These are phyloP conservation scores for Coboldia fuscipes DNA, from an alignment of 1,140 invertebrate species.

Conservation along the genomic window DNA sequence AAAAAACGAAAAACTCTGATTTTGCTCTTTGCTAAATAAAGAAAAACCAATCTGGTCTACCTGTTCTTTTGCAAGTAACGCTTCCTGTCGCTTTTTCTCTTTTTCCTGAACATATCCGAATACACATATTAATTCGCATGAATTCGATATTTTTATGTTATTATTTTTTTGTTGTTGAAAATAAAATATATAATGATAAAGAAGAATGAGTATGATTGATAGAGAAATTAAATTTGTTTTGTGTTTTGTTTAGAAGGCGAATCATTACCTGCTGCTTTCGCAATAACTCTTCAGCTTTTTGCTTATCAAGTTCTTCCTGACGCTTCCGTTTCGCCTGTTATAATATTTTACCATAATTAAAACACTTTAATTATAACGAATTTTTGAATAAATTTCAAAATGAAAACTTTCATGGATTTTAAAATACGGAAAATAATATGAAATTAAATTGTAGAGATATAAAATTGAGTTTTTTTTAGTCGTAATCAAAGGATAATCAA, in stretches of 20 bases:
- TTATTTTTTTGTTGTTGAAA: background rate
- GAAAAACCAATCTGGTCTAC: slow-evolving; percentile 27
- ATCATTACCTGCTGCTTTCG: slow-evolving; percentile 54
- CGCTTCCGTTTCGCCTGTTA: slow-evolving; percentile 60
- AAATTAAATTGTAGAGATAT: no score
- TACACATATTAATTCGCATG: slow-evolving; percentile 2
- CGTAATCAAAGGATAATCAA: background rate
- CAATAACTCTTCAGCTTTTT: slow-evolving; percentile 62
- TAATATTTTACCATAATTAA: no score
- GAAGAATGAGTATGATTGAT: background rate
- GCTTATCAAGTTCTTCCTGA: slow-evolving; percentile 65
- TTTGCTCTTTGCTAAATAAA: slow-evolving; percentile 6
- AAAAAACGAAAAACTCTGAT: slow-evolving; percentile 5
- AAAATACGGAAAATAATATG: no score
- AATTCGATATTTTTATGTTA: background rate
- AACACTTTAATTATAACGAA: no score
- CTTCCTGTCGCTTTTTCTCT: slow-evolving; percentile 69
- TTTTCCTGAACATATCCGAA: slow-evolving; percentile 47
- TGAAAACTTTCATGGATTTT: slow-evolving; percentile 1
- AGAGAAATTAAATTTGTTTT: background rate
- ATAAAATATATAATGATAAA: background rate
- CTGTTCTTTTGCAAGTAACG: slow-evolving; percentile 72
- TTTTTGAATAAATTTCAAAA: no score
- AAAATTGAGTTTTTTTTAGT: background rate
- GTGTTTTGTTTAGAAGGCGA: background rate